Conservation (phyloP, 1,140 invertebrate species). For the Melanaphis sacchari region DNA sequence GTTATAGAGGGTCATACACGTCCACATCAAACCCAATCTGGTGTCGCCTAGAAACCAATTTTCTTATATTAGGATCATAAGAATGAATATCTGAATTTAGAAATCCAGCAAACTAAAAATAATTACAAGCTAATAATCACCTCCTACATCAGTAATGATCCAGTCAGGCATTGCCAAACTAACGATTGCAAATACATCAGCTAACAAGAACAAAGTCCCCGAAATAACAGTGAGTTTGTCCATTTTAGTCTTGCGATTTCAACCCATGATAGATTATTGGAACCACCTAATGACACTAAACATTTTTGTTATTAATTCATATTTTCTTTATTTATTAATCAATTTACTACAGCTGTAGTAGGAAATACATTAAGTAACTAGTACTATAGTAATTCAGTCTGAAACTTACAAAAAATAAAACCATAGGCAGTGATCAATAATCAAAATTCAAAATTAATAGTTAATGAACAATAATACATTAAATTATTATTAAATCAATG, state of each 20-base stretch:
- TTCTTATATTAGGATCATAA: background rate
- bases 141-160: conserved; percentile 94
- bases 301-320: background rate
- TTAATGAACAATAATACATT: background rate
- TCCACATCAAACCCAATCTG: conserved; percentile 89
- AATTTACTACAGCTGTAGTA: background rate
- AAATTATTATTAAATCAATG: background rate
- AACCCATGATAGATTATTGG: background rate
- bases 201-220: conserved; percentile 87
- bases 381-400: background rate
- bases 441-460: background rate
- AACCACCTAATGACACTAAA: background rate
- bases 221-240: conserved; percentile 93
- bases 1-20: conserved; percentile 91
- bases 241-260: conserved; percentile 69
- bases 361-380: background rate
- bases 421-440: background rate
- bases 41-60: conserved; percentile 75
- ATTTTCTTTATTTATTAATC: background rate
- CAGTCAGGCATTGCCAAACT: conserved; percentile 94
- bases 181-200: conserved; percentile 91
- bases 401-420: background rate
- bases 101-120: background rate
- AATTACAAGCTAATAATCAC: conserved; percentile 65
- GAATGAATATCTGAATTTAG: background rate